Conservation (phyloP, 2,113 vertebrate species). For the Sylvilagus bachmani region DNA sequence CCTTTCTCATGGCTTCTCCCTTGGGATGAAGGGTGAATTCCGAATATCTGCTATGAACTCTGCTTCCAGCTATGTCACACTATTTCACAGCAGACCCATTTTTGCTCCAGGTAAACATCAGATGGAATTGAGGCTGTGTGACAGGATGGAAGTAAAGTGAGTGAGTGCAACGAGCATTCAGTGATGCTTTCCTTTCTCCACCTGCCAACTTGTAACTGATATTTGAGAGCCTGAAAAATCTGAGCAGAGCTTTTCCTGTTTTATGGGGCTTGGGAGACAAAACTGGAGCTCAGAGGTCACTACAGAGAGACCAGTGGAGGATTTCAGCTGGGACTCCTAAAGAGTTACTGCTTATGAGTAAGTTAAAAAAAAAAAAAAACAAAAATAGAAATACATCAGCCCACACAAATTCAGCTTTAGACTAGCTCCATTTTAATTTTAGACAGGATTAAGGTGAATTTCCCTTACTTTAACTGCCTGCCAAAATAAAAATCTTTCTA, state of each 20-base stretch:
- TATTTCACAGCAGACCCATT: background rate
- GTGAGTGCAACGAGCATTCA: background rate
- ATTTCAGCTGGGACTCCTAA: background rate
- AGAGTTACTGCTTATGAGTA: background rate
- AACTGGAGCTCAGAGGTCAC: background rate
- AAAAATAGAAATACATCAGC: background rate
- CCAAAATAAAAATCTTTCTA: background rate
- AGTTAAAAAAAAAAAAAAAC: background rate
- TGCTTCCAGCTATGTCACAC: background rate
- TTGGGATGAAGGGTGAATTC: background rate
- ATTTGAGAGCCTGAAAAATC: background rate
- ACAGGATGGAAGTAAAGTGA: background rate
- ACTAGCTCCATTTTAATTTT: background rate
- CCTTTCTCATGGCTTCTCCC: background rate
- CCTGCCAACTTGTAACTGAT: background rate
- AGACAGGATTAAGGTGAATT: background rate
- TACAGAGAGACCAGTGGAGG: background rate
- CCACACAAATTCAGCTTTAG: background rate
- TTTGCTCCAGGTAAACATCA: background rate
- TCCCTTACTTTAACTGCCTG: background rate
- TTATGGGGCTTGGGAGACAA: background rate
- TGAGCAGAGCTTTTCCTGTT: background rate
- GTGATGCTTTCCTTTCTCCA: background rate
- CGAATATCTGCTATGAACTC: background rate
- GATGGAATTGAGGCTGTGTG: background rate